Evolutionary conservation across 2,888 invertebrate genomes (phyloP).

Genomic region (Leucoptera coffeella): DNA sequence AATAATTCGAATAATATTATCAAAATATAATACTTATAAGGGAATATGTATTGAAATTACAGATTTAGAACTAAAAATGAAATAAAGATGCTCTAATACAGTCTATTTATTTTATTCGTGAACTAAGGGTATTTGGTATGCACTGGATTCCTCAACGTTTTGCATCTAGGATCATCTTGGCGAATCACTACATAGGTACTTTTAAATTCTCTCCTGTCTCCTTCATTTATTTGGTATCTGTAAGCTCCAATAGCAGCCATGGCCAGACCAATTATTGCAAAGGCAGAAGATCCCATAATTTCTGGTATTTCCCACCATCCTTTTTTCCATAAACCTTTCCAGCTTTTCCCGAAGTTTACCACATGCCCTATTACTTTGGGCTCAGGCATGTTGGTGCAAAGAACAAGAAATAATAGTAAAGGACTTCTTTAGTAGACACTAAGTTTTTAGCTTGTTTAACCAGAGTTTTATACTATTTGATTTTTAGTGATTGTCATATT

Average conservation of each 20-base stretch:
- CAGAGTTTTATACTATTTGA: no score
- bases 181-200: slow-evolving; percentile 53
- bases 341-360: slow-evolving; percentile 16
- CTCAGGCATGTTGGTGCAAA: slow-evolving; percentile 9
- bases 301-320: slow-evolving; percentile 68
- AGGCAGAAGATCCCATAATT: slow-evolving; percentile 50
- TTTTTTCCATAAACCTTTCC: slow-evolving; percentile 17
- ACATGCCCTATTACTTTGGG: slow-evolving; percentile 20
- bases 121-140: slow-evolving; percentile 12
- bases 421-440: no score
- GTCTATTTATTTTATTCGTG: neutral
- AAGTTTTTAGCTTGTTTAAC: no score
- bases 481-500: no score
- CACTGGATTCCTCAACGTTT: slow-evolving; percentile 21
- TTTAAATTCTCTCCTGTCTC: slow-evolving; percentile 61
- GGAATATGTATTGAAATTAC: no score
- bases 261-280: slow-evolving; percentile 52
- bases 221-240: slow-evolving; percentile 44
- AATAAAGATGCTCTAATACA: no score
- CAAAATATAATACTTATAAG: no score
- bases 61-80: no score
- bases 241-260: slow-evolving; percentile 29
- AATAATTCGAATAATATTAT: no score
- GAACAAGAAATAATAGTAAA: no score
- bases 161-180: slow-evolving; percentile 57